phyloP scores from a whole-genome alignment of 1,140 invertebrate genomes.

The Ylistrum balloti region DNA sequence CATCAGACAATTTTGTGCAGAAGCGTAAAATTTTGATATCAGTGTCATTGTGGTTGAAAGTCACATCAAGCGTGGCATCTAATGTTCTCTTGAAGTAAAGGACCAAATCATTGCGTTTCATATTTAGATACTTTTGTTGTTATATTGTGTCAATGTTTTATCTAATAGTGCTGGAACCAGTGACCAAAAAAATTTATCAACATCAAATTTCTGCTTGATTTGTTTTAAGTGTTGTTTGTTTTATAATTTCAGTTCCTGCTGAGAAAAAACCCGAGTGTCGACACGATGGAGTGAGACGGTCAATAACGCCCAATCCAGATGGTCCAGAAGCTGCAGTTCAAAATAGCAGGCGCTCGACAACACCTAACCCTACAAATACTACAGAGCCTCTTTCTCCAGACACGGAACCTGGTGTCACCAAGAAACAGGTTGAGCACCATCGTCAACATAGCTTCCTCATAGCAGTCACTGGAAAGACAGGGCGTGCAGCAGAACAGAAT shows the following conservation, averaged over 20 bases:
- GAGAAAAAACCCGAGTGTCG: background rate
- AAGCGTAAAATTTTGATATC: conserved; percentile 4
- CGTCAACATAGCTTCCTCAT: conserved; percentile 79
- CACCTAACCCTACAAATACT: conserved; percentile 87
- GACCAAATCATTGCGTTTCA: background rate
- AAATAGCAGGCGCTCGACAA: conserved; percentile 87
- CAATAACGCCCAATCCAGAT: conserved; percentile 90
- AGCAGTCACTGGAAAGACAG: conserved; percentile 73
- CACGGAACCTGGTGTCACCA: conserved; percentile 55
- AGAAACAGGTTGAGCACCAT: conserved; percentile 70
- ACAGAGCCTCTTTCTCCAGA: conserved; percentile 60
- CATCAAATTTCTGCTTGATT: background rate
- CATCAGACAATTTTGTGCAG: background rate
- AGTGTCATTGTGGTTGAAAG: background rate
- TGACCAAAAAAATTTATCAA: background rate
- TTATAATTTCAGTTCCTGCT: background rate
- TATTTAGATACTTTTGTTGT: background rate
- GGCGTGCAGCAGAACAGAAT: conserved; percentile 57
- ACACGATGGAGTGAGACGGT: background rate
- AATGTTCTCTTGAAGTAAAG: background rate
- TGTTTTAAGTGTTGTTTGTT: background rate
- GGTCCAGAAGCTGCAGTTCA: conserved; percentile 83
- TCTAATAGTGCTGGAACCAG: background rate
- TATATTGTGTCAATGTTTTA: background rate
- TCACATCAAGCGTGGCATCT: background rate